These are phyloP conservation scores for Eumeta japonica DNA, from an alignment of 1,140 invertebrate genomes.

Conservation along the genomic window DNA sequence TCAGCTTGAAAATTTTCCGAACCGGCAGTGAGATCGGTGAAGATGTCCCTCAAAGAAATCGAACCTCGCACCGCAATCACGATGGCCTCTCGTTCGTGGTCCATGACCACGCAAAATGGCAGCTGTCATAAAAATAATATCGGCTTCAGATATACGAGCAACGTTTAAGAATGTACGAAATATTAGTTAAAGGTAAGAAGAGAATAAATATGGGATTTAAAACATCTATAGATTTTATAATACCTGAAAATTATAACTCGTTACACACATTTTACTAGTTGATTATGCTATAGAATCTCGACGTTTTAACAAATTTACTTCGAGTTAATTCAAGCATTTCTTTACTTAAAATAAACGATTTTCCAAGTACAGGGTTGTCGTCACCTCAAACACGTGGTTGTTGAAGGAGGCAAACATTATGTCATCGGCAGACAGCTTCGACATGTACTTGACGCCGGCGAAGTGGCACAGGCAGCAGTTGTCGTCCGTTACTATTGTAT, in stretches of 20 bases:
- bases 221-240: no score
- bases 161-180: no score
- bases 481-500: conserved; percentile 73
- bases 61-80: conserved; percentile 86
- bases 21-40: conserved; percentile 85
- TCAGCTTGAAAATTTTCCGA: conserved; percentile 71
- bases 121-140: conserved; percentile 60
- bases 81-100: conserved; percentile 78
- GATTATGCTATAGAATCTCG: no score
- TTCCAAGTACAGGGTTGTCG: no score
- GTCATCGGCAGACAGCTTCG: conserved; percentile 72
- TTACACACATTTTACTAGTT: no score
- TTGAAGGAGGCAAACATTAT: conserved; percentile 85
- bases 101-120: conserved; percentile 84
- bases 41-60: conserved; percentile 81
- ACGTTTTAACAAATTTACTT: no score
- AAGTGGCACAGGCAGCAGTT: conserved; percentile 90
- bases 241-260: no score
- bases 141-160: no score
- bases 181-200: no score
- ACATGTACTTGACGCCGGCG: conserved; percentile 77
- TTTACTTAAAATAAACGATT: no score
- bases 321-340: no score
- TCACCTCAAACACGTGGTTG: conserved; percentile 81
- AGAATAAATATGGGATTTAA: no score